Base-by-base conservation (phyloP, 2,888 invertebrate genomes). In the Ctena decussata region DNA sequence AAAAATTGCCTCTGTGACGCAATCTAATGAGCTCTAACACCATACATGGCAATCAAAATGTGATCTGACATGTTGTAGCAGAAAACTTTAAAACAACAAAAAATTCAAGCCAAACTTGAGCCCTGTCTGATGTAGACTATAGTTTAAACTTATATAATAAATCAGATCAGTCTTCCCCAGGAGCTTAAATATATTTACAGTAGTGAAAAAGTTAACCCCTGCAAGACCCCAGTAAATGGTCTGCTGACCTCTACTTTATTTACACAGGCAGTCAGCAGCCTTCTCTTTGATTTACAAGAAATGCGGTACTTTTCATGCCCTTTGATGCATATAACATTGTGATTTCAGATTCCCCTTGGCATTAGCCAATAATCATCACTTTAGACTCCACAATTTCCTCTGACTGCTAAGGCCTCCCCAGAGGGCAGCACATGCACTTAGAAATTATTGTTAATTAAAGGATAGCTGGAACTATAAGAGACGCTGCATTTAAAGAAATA, bases 281-380 rank as follows among this genome's bases (percentile, higher is more conserved):
- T 24, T 57, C 57, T 11, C 57, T 65, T 35, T 65, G 65, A 65
- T 65, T 65, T 27, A 65, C 24, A 35, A 3, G 65, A n/a, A 65
- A 65, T 65, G 65, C 11, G 65, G 35, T 30, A 32, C 65, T 65
- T 65, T 65, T 35, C 1, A 2, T 65, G 35, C 65, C 65, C 65
- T 65, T 65, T 65, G 65, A 65, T 65, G 65, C 65, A 65, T 65
- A 65, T 35, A 65, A 65, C 65, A 65, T 65, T 65, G 35, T 35
- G 65, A 65, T 35, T 65, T 32, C 65, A 35, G 24, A 1, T 24
- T 65, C 65, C 35, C 65, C 65, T 21, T 21, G 65, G 65, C 65
- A 65, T 65, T 65, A 65, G 65, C 65, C 32, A 65, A 65, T 65
- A 65, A 65, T 65, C 32, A 65, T 65, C 65, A 65, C 65, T 65